Percentiles rank a stretch among this genome's conserved stretches.
Conservation (phyloP, 92 coral and sea anemone genomes). For the Hydrozoanthus gracilis region DNA sequence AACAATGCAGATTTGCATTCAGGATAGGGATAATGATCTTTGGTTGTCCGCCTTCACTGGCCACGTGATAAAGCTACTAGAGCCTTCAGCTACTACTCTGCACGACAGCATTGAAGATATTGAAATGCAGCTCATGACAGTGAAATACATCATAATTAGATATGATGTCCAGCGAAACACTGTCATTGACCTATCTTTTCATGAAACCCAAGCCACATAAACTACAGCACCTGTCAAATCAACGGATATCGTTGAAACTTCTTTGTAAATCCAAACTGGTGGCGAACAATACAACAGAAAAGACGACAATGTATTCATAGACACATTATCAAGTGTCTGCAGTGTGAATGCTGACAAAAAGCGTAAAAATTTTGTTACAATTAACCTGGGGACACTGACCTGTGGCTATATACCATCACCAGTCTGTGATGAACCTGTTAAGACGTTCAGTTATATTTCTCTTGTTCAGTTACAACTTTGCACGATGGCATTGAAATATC, state of each 20-base stretch:
- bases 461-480: constrained; percentile 35
- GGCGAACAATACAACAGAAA: not conserved
- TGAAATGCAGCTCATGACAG: constrained; percentile 32
- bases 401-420: constrained; percentile 29
- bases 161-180: constrained; percentile 18
- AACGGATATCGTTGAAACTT: constrained; percentile 6
- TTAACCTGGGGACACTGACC: constrained; percentile 26
- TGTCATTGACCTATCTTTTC: constrained; percentile 24
- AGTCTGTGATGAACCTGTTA: constrained; percentile 27
- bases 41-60: constrained; percentile 1
- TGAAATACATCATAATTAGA: constrained; percentile 19
- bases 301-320: not conserved
- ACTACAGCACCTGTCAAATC: constrained; percentile 4
- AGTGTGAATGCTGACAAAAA: constrained; percentile 30
- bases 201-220: constrained; percentile 17
- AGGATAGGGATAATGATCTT: not conserved
- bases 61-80: constrained; percentile 28
- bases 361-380: constrained; percentile 22
- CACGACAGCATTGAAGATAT: constrained; percentile 15
- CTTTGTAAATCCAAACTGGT: not conserved
- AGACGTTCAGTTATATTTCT: constrained; percentile 29
- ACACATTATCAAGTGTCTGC: constrained; percentile 19
- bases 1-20: constrained; percentile 16
- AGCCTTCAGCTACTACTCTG: constrained; percentile 15
- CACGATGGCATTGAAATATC: constrained; percentile 29